Base-by-base conservation (phyloP, 2,113 vertebrate species). In the Herpailurus yagouaroundi region DNA sequence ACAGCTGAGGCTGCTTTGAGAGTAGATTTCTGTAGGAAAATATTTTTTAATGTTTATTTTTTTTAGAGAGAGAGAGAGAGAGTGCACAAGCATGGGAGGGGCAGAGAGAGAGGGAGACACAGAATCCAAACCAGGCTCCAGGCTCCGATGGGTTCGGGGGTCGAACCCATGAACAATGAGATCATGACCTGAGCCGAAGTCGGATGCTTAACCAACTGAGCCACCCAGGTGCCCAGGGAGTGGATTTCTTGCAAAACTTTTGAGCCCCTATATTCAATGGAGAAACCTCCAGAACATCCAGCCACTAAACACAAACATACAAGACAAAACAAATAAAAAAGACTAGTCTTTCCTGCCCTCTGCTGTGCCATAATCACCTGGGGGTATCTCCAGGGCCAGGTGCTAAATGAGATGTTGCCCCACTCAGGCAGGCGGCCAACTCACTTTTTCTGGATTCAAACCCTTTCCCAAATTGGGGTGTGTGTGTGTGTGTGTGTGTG, bases 231-330 rank as follows among this genome's bases (percentile, higher is more conserved):
- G 21, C 57, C 57, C 21, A 7, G 83, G 92, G 55, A 87, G 33
- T 63, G 87, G 66, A 97, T 98, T 87, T 98, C 52, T 97, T 97
- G 41, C 52, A 97, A 82, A 88, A 97, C 68, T 92, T 84, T 95
- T 96, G 97, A 89, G 92, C 95, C 92, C n/a, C 92, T 95, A 81
- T 63, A 96, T 85, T 36, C 63, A 76, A 25, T 52, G 41, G 10
- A 69, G 66, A 97, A 95, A 60, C 27, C 97, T 94, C 57, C 57
- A 89, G 92, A 79, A 96, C 94, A 76, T 74, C 36, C 85, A 52
- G 88, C 73, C 82, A 86, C n/a, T 85, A 31, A 97, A 98, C 96
- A 76, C 74, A 92, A 66, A 91, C 91, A 97, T 85, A 27, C 27
- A 86, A 94, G 93, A 64, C 36, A 92, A 91, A 87, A 92, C 87